Base-by-base conservation (phyloP, 2,113 vertebrate species). In the Romanogobio albipinnatus region DNA sequence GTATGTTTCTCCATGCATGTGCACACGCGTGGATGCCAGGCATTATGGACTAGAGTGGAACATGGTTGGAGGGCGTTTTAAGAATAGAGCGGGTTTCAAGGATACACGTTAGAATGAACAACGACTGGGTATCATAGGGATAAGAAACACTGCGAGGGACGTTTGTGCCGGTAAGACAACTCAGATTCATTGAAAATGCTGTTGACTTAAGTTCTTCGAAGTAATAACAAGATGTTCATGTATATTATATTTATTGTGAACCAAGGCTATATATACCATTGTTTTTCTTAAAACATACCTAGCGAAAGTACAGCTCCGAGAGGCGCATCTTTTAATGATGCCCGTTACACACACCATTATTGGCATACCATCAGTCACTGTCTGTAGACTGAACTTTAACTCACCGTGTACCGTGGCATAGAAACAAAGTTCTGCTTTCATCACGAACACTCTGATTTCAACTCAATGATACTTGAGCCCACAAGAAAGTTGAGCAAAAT, bases 131-230 rank as follows among this genome's bases (percentile, higher is more conserved):
- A 81, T 19, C 24, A 75, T 5, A 59, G 58, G 74, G 73, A 82
- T 61, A 33, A 5, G 14, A 66, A 58, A 78, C 79, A 13, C 84
- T 77, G 8, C 56, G 59, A 79, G 85, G 86, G 43, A 84, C 87
- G n/a, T 82, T 62, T 62, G 75, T 29, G 64, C 84, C 61, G 93
- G 93, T 93, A 93, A 93, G 91, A 88, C 64, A 88, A 79, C 74
- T 56, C 56, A 81, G 81, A 83, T 66, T 62, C 22, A 70, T 66
- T 33, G 9, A 24, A 70, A 36, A 47, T 79, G 39, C 59, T n/a
- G 36, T 43, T 13, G 33, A 61, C 59, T 14, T 29, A 53, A 58
- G 78, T 68, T 68, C 64, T 73, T 71, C 36, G 19, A 43, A 70
- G 15, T 70, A 19, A 64, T 7, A 64, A 64, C 0, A 70, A 9